phyloP scores from a whole-genome alignment of 2,797 vertebrate genomes.

The Acanthurus lineatus region DNA sequence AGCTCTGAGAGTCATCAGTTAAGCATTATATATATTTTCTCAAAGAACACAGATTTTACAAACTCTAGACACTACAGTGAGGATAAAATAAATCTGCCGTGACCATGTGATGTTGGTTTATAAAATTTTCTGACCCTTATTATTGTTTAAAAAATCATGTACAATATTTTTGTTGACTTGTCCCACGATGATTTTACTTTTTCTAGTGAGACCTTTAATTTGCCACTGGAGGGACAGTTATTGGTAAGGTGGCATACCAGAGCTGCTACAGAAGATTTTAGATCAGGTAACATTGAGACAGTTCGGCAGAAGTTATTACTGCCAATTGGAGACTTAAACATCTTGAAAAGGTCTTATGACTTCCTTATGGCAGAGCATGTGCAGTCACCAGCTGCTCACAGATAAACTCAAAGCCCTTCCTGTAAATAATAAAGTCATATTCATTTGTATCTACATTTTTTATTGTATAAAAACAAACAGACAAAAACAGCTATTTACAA shows the following conservation, averaged over 20 bases:
- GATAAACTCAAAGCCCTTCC: background rate
- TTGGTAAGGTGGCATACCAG: background rate
- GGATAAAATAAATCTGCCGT: background rate
- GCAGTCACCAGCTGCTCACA: background rate
- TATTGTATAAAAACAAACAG: constrained; percentile 56
- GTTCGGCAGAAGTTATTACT: background rate
- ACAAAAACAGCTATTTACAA: constrained; percentile 54
- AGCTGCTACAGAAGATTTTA: background rate
- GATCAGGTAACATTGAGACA: background rate
- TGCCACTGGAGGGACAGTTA: background rate
- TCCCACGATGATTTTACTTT: background rate
- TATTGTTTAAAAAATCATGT: background rate
- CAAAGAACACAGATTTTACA: background rate
- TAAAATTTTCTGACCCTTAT: background rate
- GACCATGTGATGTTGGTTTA: background rate
- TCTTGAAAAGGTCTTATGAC: background rate
- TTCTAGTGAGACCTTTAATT: background rate
- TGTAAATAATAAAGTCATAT: background rate
- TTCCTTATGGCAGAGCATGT: background rate
- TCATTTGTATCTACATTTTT: constrained; percentile 21
- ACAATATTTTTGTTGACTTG: background rate
- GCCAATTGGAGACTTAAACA: background rate
- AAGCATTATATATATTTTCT: too few species aligned
- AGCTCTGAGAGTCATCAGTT: too few species aligned
- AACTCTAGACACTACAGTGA: background rate